phyloP scores from a whole-genome alignment of 2,797 vertebrate species.

The Microtus californicus region DNA sequence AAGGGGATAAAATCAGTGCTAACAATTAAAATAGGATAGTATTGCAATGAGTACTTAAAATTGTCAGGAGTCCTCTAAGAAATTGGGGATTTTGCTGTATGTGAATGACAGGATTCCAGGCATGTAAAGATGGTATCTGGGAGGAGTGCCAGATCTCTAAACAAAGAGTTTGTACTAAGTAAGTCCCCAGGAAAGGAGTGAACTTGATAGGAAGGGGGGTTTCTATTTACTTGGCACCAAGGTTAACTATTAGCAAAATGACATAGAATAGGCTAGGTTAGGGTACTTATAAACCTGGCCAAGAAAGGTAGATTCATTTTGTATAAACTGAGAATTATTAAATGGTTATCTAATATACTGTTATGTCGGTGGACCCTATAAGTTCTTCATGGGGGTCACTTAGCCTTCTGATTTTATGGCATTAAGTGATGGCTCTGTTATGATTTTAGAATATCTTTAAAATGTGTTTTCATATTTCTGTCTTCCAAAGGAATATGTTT shows the following conservation, averaged over 20 bases:
- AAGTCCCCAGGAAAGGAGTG: background rate
- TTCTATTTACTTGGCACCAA: background rate
- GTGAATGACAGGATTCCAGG: background rate
- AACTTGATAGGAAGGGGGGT: background rate
- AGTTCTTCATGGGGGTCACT: background rate
- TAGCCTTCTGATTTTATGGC: background rate
- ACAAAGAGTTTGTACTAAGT: background rate
- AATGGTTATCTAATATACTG: background rate
- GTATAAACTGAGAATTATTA: conserved; percentile 7
- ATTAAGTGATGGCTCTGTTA: conserved; percentile 20
- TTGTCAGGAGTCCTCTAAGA: background rate
- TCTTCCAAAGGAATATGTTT: background rate
- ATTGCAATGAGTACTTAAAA: background rate
- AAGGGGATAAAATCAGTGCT: background rate
- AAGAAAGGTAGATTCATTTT: background rate
- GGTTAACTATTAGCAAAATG: background rate
- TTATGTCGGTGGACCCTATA: background rate
- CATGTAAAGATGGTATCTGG: background rate
- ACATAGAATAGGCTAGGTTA: background rate
- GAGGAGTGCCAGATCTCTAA: no score
- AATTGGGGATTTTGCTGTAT: background rate
- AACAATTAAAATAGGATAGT: background rate
- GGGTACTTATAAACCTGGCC: background rate
- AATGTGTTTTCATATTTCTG: background rate
- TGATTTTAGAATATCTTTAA: background rate